Evolutionary conservation across 2,888 invertebrate genomes (phyloP), one percentile per base, ranked within the genome.

Genomic region (Drosophila testacea): DNA sequence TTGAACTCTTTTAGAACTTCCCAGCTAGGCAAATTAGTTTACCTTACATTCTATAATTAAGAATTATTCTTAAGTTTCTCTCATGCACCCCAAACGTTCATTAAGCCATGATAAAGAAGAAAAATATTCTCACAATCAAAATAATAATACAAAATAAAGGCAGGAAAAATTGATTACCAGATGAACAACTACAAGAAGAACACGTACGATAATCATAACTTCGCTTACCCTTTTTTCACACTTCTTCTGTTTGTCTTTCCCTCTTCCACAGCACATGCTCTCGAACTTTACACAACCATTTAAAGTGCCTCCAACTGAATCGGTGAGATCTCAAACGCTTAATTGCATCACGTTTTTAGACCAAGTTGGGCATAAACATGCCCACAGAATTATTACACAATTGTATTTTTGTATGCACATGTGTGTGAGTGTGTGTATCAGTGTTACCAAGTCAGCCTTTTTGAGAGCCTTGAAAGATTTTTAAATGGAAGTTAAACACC

Each of bases 321-420:
- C 83, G 60, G 55, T 56, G 54, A 46, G 69, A 79, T 68, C 79
- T 84, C 62, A 73, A 73, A 76, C 63, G 80, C 88, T 79, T 85
- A 85, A 85, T 85, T 90, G 90, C 90, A 90, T 85, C 85, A 85
- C 85, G 85, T 85, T 84, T 89, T 84, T 89, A 84, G 90, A 89
- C 72, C 83, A 82, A 76, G 68, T 70, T 79, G 56, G 70, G 76
- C 75, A 65, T 60, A 51, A 60, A 51, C 60, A 51, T 61, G 52
- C 46, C 61, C 44, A 60, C 76, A 82, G 74, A 73, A 88, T 88
- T 83, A 88, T 84, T 84, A 89, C 83, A 84, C 83, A 84, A 84
- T 84, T 88, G 80, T 69, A 52, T 50, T 75, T 50, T 75, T 63
- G 52, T 36, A 52, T 63, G 54, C 32, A 32, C 9, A 2, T 32